A percentile compares a stretch with the other conserved stretches of the same genome.
Conservation (phyloP, 2,797 vertebrate species). For the Cyclura pinguis region DNA sequence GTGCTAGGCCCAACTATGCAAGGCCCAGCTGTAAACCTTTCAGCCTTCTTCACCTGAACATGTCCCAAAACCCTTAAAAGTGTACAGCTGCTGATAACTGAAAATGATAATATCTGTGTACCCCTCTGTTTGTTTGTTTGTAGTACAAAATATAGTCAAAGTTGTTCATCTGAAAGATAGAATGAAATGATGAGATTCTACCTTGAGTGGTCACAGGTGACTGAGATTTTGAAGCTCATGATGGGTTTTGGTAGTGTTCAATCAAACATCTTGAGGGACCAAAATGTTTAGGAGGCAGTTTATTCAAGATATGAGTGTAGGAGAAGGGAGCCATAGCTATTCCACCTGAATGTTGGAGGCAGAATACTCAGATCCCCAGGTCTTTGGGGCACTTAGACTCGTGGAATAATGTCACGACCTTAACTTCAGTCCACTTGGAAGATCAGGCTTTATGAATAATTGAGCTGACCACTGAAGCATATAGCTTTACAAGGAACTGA, state of each 20-base stretch:
- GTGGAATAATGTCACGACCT: neutral
- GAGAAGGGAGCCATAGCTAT: neutral
- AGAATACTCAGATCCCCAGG: constrained; percentile 39
- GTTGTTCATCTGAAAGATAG: neutral
- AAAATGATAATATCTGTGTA: neutral
- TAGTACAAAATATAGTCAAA: neutral
- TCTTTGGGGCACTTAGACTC: neutral
- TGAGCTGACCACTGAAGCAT: constrained; percentile 36
- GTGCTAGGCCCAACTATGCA: neutral
- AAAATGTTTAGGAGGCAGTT: neutral
- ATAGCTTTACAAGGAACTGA: neutral
- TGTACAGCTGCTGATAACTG: neutral
- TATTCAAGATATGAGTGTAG: neutral
- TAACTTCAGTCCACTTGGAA: neutral
- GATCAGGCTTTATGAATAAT: constrained; percentile 51
- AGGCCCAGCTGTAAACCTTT: neutral
- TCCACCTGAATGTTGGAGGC: neutral
- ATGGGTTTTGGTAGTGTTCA: neutral
- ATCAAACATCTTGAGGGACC: neutral
- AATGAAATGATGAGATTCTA: neutral
- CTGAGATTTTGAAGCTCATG: neutral
- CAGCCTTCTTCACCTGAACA: no score
- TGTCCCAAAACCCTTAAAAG: no score
- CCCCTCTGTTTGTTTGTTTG: neutral
- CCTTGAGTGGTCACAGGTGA: neutral